Evolutionary conservation across 2,113 vertebrate species (phyloP).

Genomic region (Excalfactoria chinensis): DNA sequence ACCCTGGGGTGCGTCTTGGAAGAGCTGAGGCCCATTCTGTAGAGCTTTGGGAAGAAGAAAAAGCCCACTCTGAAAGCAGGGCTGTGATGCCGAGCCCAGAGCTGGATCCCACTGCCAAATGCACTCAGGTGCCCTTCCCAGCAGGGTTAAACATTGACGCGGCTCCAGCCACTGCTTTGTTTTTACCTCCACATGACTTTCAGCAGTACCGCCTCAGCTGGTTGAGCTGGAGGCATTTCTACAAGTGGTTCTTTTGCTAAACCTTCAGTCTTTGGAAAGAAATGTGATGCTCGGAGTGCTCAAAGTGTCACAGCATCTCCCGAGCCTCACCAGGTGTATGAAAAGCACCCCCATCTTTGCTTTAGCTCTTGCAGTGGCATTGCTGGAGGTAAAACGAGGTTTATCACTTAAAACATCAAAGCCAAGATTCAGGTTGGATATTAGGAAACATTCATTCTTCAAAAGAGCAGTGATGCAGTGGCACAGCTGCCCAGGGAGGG

Average conservation of each 20-base stretch:
- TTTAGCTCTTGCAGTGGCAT: neutral
- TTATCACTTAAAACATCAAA: neutral
- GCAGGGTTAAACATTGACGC: constrained; percentile 81
- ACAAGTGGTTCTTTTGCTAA: neutral
- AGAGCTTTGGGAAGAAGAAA: neutral
- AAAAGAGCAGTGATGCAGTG: no score
- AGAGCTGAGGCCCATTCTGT: constrained; percentile 74
- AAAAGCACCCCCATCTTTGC: neutral
- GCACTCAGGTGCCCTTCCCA: neutral
- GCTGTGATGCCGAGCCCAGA: fast-evolving
- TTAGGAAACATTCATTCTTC: no score
- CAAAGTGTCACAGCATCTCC: neutral
- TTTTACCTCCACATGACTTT: neutral
- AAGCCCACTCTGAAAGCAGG: fast-evolving
- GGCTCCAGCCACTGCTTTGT: neutral
- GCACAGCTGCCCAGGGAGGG: no score
- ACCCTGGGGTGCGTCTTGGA: constrained; percentile 70
- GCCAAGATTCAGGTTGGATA: no score
- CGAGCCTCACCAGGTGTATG: neutral
- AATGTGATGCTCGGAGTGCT: neutral
- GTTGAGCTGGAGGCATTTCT: neutral
- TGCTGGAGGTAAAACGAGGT: neutral
- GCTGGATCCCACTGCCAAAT: neutral
- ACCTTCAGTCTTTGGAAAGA: neutral
- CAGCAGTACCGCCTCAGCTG: neutral